Conservation (phyloP, 2,113 vertebrate genomes). For the Myanophis thanlyinensis region DNA sequence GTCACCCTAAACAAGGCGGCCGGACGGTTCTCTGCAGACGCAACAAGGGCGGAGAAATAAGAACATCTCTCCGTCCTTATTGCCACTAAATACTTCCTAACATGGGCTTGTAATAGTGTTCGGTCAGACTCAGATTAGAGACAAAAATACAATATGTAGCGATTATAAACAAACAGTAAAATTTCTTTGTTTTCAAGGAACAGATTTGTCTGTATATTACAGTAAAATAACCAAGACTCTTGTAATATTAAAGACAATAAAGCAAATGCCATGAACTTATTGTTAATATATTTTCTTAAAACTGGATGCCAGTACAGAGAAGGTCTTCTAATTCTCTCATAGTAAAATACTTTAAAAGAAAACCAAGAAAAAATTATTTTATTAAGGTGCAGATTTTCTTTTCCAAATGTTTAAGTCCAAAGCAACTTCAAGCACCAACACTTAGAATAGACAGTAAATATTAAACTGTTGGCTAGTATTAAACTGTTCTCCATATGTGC, state of each 20-base stretch:
- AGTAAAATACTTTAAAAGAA: background rate
- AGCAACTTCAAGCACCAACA: background rate
- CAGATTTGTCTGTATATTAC: background rate
- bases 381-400: background rate
- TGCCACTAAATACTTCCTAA: too few relatives aligned
- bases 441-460: background rate
- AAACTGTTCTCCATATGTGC: too few relatives aligned
- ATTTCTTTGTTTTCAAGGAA: background rate
- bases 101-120: too few relatives aligned
- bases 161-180: background rate
- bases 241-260: background rate
- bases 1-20: too few relatives aligned
- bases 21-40: too few relatives aligned
- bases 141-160: background rate
- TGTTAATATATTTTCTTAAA: background rate
- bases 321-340: background rate
- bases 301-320: background rate
- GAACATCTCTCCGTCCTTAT: too few relatives aligned
- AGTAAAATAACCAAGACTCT: background rate
- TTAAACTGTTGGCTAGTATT: background rate
- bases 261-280: background rate
- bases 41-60: too few relatives aligned
- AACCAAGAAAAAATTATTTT: background rate
- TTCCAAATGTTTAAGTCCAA: background rate
- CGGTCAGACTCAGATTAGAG: too few relatives aligned